These are phyloP conservation scores for Lonchura striata DNA, from an alignment of 2,113 vertebrate species.

Conservation along the genomic window DNA sequence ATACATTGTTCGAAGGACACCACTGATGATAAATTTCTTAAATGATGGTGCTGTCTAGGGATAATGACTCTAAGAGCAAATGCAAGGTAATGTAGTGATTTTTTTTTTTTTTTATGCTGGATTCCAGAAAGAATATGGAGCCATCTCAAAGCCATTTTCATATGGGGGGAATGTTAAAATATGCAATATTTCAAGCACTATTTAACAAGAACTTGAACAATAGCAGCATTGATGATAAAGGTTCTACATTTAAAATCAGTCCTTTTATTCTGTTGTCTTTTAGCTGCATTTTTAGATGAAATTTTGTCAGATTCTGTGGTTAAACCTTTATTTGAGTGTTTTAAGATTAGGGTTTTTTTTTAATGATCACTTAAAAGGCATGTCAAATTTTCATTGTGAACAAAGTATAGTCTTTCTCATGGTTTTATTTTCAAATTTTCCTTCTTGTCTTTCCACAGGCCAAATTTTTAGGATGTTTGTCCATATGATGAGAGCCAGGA, in stretches of 20 bases:
- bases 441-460: slow-evolving; percentile 40
- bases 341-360: background rate
- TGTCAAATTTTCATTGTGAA: background rate
- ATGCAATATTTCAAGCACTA: slow-evolving; percentile 58
- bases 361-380: background rate
- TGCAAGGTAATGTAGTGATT: slow-evolving; percentile 71
- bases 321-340: background rate
- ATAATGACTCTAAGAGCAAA: slow-evolving; percentile 78
- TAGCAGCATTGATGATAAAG: slow-evolving; percentile 51
- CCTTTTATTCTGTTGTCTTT: slow-evolving; percentile 39
- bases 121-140: slow-evolving; percentile 61
- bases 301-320: slow-evolving; percentile 28
- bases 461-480: slow-evolving; percentile 74
- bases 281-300: background rate
- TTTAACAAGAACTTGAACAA: slow-evolving; percentile 48
- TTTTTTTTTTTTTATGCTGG: slow-evolving; percentile 15
- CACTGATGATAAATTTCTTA: slow-evolving; percentile 78
- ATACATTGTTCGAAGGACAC: slow-evolving; percentile 76
- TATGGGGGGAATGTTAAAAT: slow-evolving; percentile 48
- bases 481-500: slow-evolving; percentile 66
- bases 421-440: background rate
- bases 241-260: slow-evolving; percentile 45
- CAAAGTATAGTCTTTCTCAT: background rate
- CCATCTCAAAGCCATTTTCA: slow-evolving; percentile 62
- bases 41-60: slow-evolving; percentile 76